Conservation (phyloP, 2,113 vertebrate species). For the Eonycteris spelaea region DNA sequence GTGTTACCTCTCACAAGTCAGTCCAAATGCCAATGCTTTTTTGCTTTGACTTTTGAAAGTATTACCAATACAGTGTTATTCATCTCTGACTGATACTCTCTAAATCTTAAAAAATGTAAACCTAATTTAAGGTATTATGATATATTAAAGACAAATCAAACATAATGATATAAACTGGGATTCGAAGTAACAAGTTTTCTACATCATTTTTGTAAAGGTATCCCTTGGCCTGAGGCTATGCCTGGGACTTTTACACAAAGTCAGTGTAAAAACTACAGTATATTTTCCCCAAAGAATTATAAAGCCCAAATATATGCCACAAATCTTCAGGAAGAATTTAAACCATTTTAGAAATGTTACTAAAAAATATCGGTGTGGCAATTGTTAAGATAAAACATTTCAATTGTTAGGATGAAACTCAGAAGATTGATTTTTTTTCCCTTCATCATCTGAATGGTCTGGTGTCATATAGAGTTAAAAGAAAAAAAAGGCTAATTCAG, state of each 20-base stretch:
- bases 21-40: neutral
- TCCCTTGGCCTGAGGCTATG: neutral
- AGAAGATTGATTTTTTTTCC: neutral
- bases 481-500: neutral
- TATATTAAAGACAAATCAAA: neutral
- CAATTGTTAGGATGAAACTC: neutral
- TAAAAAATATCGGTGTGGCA: constrained; percentile 21
- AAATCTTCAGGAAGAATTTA: constrained; percentile 13
- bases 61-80: neutral
- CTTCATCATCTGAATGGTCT: neutral
- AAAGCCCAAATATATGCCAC: neutral
- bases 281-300: constrained; percentile 9
- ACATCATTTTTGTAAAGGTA: neutral
- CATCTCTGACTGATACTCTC: neutral
- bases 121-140: neutral
- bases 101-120: neutral
- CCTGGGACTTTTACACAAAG: neutral
- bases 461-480: neutral
- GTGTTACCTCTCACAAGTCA: neutral
- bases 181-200: neutral
- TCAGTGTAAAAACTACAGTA: neutral
- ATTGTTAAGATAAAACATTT: constrained; percentile 28
- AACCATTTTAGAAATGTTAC: constrained; percentile 22
- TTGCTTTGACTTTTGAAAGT: constrained; percentile 7
- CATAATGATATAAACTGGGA: neutral